Conservation (phyloP, 2,797 vertebrate species). For the Trachurus trachurus region DNA sequence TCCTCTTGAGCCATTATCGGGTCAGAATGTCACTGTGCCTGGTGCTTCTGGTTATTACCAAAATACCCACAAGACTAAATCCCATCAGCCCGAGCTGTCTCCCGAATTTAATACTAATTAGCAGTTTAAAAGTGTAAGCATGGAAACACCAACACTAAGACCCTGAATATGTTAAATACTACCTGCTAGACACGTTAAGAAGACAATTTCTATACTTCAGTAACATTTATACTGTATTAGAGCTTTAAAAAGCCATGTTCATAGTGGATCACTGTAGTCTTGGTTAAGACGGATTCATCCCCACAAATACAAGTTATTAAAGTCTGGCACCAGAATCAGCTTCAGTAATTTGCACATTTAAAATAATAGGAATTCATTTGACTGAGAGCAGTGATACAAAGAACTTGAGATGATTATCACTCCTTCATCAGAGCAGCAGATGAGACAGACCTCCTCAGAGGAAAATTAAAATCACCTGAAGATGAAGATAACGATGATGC, state of each 20-base stretch:
- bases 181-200: no score
- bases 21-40: slow-evolving; percentile 1
- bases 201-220: neutral
- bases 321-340: neutral
- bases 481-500: slow-evolving; percentile 32
- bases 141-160: neutral
- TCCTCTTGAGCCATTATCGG: neutral
- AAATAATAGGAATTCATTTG: slow-evolving; percentile 23
- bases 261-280: neutral
- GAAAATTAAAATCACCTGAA: slow-evolving; percentile 37
- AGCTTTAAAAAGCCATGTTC: neutral
- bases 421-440: slow-evolving; percentile 33
- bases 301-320: slow-evolving; percentile 6
- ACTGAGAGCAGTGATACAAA: slow-evolving; percentile 23
- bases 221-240: neutral
- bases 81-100: neutral
- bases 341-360: slow-evolving; percentile 31
- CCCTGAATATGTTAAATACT: neutral
- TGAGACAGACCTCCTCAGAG: slow-evolving; percentile 18
- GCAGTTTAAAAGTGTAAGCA: neutral
- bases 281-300: slow-evolving; percentile 18
- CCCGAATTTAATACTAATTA: neutral
- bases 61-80: neutral
- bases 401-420: slow-evolving; percentile 42
- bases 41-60: neutral